Base-by-base conservation (phyloP, 2,113 vertebrate genomes). In the Vidua chalybeata region DNA sequence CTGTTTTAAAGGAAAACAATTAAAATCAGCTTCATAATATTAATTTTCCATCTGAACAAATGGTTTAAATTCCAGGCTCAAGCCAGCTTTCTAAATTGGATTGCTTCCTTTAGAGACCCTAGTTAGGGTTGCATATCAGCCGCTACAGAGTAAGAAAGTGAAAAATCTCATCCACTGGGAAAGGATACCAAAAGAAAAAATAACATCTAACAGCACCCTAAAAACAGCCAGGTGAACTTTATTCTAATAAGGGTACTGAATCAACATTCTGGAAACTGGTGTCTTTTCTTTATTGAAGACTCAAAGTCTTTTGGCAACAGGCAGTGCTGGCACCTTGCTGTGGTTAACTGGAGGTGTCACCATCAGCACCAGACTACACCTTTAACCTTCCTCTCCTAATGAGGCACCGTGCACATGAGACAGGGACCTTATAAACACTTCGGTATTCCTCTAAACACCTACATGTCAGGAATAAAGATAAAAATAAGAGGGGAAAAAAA, bases 401-500 rank as follows among this genome's bases (percentile, higher is more conserved):
- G 26, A 41, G 63, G 24, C 9, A 41, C 41, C 1, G 8, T 6
- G n/a, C 28, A 62, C 33, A 22, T 0, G 43, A 72, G 28, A 21
- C 9, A 28, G 21, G 12, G 18, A 54, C 71, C 15, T 7, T 33
- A 72, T 8, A 4, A 85, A 75, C 56, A 43, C 15, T 51, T 46
- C 4, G 7, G 22, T 31, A 27, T 59, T 28, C 11, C 27, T 48
- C 49, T 64, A 46, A 62, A 37, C 2, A 1, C 12, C 14, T 7
- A 37, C 17, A n/a, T 8, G 10, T 49, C 22, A 66, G 16, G 19
- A 72, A 54, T 12, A 61, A 69, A 69, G 59, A 74, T 6, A 7
- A 84, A 61, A 73, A 41, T 30, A 18, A 8, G 5, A 11, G 4
- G 18, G 14, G 2, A 11, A 49, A 49, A 58, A 18, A 1, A 0